phyloP scores from a whole-genome alignment of 92 coral and sea anemone genomes.

The Heteractis magnifica region DNA sequence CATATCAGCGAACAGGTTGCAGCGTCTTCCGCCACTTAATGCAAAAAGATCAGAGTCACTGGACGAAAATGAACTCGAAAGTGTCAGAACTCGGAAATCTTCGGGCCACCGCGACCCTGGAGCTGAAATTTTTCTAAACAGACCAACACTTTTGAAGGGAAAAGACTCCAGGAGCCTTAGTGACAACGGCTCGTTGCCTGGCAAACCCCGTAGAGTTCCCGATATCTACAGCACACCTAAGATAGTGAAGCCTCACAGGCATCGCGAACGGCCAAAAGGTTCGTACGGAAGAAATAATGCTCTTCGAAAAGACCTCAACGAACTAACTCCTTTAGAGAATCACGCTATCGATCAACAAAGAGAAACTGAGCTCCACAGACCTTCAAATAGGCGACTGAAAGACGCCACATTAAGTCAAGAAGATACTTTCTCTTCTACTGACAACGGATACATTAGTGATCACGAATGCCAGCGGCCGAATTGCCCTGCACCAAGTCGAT shows the following conservation, averaged over 20 bases:
- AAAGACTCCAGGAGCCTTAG: slow-evolving; percentile 52
- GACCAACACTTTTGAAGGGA: slow-evolving; percentile 66
- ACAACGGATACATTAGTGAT: neutral
- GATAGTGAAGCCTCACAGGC: slow-evolving; percentile 63
- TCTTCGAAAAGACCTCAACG: neutral
- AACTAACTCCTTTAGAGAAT: slow-evolving; percentile 4
- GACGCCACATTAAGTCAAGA: neutral
- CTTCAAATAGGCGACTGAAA: neutral
- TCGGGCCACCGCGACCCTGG: slow-evolving; percentile 18
- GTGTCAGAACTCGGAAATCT: slow-evolving; percentile 48
- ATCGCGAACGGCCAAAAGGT: slow-evolving; percentile 74
- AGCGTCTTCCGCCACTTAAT: slow-evolving; percentile 78
- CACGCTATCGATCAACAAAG: neutral
- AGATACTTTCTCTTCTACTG: neutral
- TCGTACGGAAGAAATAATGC: slow-evolving; percentile 60
- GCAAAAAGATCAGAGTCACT: slow-evolving; percentile 48
- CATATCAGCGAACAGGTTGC: slow-evolving; percentile 66
- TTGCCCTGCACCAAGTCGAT: slow-evolving; percentile 7
- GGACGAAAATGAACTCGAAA: slow-evolving; percentile 51
- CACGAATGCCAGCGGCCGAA: neutral
- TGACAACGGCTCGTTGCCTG: slow-evolving; percentile 42
- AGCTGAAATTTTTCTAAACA: slow-evolving; percentile 56
- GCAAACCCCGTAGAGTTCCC: slow-evolving; percentile 61
- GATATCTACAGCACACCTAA: slow-evolving; percentile 81
- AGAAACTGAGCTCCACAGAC: neutral